Evolutionary conservation across 1,140 invertebrate genomes (phyloP).

Genomic region (Meloidogyne hapla): DNA sequence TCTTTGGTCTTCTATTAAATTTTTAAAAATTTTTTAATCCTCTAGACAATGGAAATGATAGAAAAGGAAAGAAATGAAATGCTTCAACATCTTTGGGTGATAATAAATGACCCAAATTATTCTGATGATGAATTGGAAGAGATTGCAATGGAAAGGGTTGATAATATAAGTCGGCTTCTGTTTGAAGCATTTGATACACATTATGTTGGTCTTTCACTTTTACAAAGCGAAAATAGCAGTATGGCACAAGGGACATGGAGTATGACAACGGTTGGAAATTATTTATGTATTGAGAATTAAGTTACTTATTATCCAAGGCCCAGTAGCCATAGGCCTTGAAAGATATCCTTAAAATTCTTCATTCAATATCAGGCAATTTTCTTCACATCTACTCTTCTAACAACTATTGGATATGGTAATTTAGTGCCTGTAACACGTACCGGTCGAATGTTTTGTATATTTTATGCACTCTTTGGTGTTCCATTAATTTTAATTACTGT

Average conservation of each 20-base stretch:
- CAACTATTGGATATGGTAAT: slow-evolving; percentile 64
- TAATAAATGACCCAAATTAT: slow-evolving; percentile 33
- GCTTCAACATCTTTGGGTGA: slow-evolving; percentile 43
- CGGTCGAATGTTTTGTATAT: slow-evolving; percentile 57
- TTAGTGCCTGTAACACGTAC: slow-evolving; percentile 52
- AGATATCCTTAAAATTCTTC: slow-evolving; percentile 5
- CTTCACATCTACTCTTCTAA: slow-evolving; percentile 63
- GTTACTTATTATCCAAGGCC: no score
- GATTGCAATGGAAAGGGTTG: slow-evolving; percentile 52
- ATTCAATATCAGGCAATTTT: slow-evolving; percentile 60
- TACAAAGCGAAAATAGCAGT: slow-evolving; percentile 38
- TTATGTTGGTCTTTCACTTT: slow-evolving; percentile 48
- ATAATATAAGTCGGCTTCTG: slow-evolving; percentile 57
- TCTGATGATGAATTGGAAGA: slow-evolving; percentile 23
- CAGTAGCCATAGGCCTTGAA: no score
- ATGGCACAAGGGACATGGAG: slow-evolving; percentile 49
- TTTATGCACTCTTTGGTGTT: slow-evolving; percentile 62
- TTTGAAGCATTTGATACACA: slow-evolving; percentile 64
- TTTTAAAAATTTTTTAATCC: background rate
- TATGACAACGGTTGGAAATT: slow-evolving; percentile 47
- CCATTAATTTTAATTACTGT: slow-evolving; percentile 62
- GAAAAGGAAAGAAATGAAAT: slow-evolving; percentile 42
- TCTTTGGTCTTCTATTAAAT: background rate
- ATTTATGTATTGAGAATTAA: no score
- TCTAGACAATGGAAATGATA: slow-evolving; percentile 35